Evolutionary conservation across 2,113 vertebrate species (phyloP), one percentile per base, ranked within the genome.

Genomic region (Mugil cephalus): DNA sequence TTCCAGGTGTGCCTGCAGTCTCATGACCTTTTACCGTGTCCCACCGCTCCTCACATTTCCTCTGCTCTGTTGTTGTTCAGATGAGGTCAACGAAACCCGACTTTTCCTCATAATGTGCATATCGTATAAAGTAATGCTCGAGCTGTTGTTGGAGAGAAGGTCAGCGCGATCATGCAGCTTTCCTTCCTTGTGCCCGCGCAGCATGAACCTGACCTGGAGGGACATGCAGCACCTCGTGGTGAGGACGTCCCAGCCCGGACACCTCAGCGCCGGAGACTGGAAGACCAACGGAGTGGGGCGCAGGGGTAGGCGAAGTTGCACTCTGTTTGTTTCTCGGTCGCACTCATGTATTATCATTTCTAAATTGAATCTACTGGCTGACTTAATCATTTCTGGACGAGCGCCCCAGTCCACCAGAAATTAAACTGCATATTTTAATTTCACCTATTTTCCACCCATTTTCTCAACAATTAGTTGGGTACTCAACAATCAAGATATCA

Each of bases 191-290:
- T 54, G 3, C 68, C 38, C 64, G 12, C 46, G 5, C 82, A 99
- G 98, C 77, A 96, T 95, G 91, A 98, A 98, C 87, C 94, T 99
- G 82, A 99, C 97, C 0, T 99, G 98, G 98, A 94, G 98, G 43
- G 97, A 99, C 90, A 99, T 99, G 97, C 98, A 99, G 92, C 97
- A 99, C 69, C 89, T 99, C 52, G 98, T 99, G 50, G 97, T 99
- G 21, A 95, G 92, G 87, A 98, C 96, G 0, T 96, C 98, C 0
- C 95, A 91, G 77, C 97, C 97, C 0, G 93, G 93, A 10, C 95
- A 95, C 84, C 97, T 99, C 80, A 97, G 95, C 0, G 95, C 98
- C 2, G 95, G 95, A 0, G 98, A 99, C 87, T 99, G 98, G 98
- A 92, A 93, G 85, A 97, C 95, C 74, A 99, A 99, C 0, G 97